Evolutionary conservation across 2,888 invertebrate genomes (phyloP), one percentile per base, ranked within the genome.

Genomic region (Drosophila melanocephala): DNA sequence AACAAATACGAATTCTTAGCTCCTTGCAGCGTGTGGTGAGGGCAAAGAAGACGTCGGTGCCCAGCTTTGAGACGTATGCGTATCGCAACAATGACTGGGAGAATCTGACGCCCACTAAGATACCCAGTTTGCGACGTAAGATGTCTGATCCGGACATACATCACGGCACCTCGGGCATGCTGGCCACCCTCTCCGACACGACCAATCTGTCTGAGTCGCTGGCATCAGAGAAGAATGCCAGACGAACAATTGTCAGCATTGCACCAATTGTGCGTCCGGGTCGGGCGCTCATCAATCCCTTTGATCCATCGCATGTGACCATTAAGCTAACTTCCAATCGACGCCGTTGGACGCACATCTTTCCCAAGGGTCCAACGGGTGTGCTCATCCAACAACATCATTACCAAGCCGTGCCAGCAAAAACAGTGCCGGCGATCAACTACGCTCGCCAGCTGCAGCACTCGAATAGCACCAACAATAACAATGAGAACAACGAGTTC

Each of bases 281-380:
- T 0, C 94, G 97, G 72, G 97, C 98, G 1, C 94, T 98, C 52
- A 98, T 99, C 88, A 99, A 99, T 94, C 99, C 99, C 0, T 99
- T 99, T 93, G 99, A 99, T 93, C 99, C 99, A 0, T 98, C 99
- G 0, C 98, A 99, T 92, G 98, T 99, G 65, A 98, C 98, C 39
- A 98, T 99, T 81, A 99, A 99, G 93, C 94, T 98, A 56, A 99
- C 99, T 0, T 98, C 99, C 61, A 99, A 99, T 93, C 95, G 99
- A 57, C 94, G 99, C 39, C 95, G 99, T 67, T 99, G 99, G 99
- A 99, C 99, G 0, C 99, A 99, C 93, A 99, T 99, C 88, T 99
- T 99, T 93, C 99, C 99, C 3, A 97, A 97, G 96, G 97, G 97
- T 56, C 98, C 98, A 9, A 97, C 97, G 0, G 98, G 98, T 7